Conservation (phyloP, 2,113 vertebrate species). For the Peucedramus taeniatus region DNA sequence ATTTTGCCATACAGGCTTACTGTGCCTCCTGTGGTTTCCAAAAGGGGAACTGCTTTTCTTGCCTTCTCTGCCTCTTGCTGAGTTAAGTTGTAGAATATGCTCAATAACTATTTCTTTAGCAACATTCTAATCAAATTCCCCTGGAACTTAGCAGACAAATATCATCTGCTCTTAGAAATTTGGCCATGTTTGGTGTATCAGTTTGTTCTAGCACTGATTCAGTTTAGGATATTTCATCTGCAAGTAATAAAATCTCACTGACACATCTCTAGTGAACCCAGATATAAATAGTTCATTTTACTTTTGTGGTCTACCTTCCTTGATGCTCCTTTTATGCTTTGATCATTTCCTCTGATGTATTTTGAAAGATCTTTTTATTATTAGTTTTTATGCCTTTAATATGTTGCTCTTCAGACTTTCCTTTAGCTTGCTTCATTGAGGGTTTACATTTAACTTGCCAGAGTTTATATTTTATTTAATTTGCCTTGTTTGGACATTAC, state of each 20-base stretch:
- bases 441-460: background rate
- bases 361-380: conserved; percentile 41
- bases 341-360: conserved; percentile 51
- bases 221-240: conserved; percentile 42
- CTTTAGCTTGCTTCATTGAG: background rate
- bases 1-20: background rate
- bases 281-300: conserved; percentile 37
- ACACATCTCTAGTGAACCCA: conserved; percentile 19
- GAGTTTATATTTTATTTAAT: background rate
- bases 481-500: background rate
- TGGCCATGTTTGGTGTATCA: background rate
- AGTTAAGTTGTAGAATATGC: background rate
- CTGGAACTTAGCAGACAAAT: background rate
- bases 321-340: conserved; percentile 40
- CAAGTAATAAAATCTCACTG: conserved; percentile 45
- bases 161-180: background rate
- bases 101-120: background rate
- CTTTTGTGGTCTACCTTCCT: conserved; percentile 36
- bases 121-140: background rate
- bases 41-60: background rate
- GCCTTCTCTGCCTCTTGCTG: background rate
- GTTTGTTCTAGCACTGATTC: conserved; percentile 4
- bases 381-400: conserved; percentile 19
- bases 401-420: background rate
- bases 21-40: background rate